Conservation (phyloP, 2,888 invertebrate species). For the Mamestra brassicae region DNA sequence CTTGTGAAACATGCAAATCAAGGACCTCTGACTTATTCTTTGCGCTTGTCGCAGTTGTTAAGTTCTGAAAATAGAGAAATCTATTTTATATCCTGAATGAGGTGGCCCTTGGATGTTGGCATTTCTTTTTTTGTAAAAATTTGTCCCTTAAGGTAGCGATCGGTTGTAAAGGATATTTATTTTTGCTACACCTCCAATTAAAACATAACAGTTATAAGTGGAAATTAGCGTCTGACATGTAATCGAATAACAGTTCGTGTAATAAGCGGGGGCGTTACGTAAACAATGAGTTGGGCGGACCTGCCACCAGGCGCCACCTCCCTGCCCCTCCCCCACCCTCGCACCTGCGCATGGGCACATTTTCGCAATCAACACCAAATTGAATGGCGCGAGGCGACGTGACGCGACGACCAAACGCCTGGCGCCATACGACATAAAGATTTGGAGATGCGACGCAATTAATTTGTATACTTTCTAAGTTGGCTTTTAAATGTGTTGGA, state of each 20-base stretch:
- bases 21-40: not conserved
- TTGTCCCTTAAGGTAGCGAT: too few relatives aligned
- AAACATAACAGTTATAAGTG: conserved; percentile 16
- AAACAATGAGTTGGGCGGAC: conserved; percentile 90
- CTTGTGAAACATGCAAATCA: conserved; percentile 7
- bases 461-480: conserved; percentile 44
- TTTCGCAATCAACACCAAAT: conserved; percentile 83
- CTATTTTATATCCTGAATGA: too few relatives aligned
- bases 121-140: not conserved
- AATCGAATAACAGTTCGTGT: conserved; percentile 80
- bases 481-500: conserved; percentile 25
- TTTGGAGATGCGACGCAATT: conserved; percentile 58
- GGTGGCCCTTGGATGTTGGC: too few relatives aligned
- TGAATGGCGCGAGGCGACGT: conserved; percentile 63
- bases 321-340: conserved; percentile 71
- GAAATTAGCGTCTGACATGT: conserved; percentile 50
- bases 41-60: not conserved
- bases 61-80: not conserved
- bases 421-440: conserved; percentile 72
- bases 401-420: conserved; percentile 51
- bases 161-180: not conserved
- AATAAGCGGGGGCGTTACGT: conserved; percentile 89
- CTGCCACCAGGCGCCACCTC: conserved; percentile 84
- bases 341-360: conserved; percentile 83
- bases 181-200: not conserved